phyloP scores from a whole-genome alignment of 2,113 vertebrate species.

The Ochotona princeps region DNA sequence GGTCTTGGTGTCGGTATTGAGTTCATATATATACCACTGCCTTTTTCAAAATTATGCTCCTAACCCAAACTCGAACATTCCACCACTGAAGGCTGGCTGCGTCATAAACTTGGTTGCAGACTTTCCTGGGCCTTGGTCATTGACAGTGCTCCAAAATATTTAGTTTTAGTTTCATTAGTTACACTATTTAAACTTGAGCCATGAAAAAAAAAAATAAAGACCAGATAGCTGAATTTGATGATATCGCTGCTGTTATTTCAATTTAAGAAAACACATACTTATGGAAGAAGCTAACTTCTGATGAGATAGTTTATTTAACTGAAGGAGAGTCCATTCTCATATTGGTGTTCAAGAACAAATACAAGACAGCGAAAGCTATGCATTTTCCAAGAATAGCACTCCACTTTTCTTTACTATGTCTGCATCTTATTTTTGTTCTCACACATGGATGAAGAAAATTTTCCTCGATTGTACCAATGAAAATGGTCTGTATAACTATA shows the following conservation, averaged over 20 bases:
- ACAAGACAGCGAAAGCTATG: neutral
- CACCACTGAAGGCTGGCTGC: neutral
- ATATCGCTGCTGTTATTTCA: neutral
- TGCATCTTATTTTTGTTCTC: neutral
- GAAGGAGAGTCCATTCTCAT: neutral
- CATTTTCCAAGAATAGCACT: neutral
- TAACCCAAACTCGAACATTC: neutral
- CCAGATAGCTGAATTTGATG: neutral
- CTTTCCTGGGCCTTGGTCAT: neutral
- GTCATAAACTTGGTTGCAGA: neutral
- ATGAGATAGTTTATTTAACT: neutral
- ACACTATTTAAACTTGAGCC: neutral
- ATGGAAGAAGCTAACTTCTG: neutral
- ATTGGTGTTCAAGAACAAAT: neutral
- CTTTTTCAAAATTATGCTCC: too few relatives aligned
- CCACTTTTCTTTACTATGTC: neutral
- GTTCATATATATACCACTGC: too few relatives aligned
- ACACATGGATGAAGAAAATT: neutral
- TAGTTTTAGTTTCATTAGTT: slow-evolving; percentile 19
- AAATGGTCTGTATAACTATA: neutral
- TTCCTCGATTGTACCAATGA: neutral
- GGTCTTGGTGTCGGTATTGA: too few relatives aligned
- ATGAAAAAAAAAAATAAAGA: neutral
- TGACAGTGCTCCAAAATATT: neutral
- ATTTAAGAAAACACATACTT: neutral